Evolutionary conservation across 2,113 vertebrate species (phyloP), one percentile per base, ranked within the genome.

Genomic region (Amphilophus citrinellus): DNA sequence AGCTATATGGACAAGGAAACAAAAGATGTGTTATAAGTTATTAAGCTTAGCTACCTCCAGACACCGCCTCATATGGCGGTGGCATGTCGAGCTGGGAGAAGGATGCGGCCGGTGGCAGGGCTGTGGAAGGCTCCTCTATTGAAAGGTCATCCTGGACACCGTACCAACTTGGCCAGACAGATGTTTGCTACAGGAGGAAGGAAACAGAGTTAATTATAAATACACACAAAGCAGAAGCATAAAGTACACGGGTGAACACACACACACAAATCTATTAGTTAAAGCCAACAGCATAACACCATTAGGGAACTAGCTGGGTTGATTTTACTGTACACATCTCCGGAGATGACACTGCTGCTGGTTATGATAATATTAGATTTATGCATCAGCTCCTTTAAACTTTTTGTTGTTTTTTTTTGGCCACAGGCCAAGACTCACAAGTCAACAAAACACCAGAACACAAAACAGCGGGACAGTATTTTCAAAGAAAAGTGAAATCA

Each of bases 151-250:
- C 97, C 88, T 96, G 96, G 50, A 95, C 95, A 5, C 95, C 94
- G 5, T 97, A 96, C 96, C 96, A 97, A 68, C 94, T 97, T 1
- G 96, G 95, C 96, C 96, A 97, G 76, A 96, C 94, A 14, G 96
- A 96, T 1, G 95, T 95, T 95, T 97, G 94, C 94, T 95, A 3
- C 4, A 81, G 15, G 60, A 66, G 63, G 61, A 65, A 86, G 59
- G n/a, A 76, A 65, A 90, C 18, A 50, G 24, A 17, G 60, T 78
- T 61, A 27, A 79, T 85, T 79, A 76, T 24, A 65, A 1, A 53
- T 5, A 66, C 1, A 61, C 10, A 24, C 10, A 79, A 84, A 76
- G 58, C 66, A 83, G 42, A 77, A 63, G 68, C 60, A 86, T 18
- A 17, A 77, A 39, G 61, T 17, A 58, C 47, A 65, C 6, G 59